Percentiles rank a stretch among this genome's conserved stretches.
Conservation (phyloP, 2,797 vertebrate species). For the Enteromius anoplus region DNA sequence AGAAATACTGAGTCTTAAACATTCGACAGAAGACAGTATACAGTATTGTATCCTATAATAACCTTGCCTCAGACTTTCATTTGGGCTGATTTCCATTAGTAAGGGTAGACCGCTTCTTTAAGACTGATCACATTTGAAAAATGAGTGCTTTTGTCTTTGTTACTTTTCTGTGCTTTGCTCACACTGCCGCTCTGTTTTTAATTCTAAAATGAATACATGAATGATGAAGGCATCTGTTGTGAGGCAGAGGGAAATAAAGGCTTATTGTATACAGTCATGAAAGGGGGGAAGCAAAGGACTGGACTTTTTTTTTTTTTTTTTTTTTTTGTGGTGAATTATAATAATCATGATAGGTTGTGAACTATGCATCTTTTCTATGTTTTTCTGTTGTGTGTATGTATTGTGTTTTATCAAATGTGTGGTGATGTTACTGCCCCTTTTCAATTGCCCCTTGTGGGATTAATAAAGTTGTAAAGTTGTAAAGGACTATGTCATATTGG, state of each 20-base stretch:
- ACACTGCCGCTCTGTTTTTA: slow-evolving; percentile 62
- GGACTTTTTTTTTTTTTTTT: too few relatives aligned
- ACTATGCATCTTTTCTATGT: too few relatives aligned
- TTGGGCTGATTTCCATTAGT: slow-evolving; percentile 43
- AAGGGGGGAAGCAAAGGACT: neutral
- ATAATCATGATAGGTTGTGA: too few relatives aligned
- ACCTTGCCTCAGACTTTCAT: slow-evolving; percentile 52
- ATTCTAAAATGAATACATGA: slow-evolving; percentile 32
- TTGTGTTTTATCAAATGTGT: neutral
- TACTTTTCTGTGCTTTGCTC: slow-evolving; percentile 52
- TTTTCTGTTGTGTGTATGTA: too few relatives aligned
- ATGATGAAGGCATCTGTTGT: slow-evolving; percentile 23
- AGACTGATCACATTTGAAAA: slow-evolving; percentile 57
- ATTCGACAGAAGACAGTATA: neutral
- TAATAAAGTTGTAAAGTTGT: too few relatives aligned
- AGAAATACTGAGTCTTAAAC: neutral
- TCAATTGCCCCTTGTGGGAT: too few relatives aligned
- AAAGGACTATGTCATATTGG: neutral
- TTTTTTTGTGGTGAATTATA: too few relatives aligned
- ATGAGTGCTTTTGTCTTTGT: slow-evolving; percentile 56
- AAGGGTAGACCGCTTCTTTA: slow-evolving; percentile 45
- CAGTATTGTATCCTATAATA: slow-evolving; percentile 20
- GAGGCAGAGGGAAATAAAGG: slow-evolving; percentile 33
- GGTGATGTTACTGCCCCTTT: too few relatives aligned
- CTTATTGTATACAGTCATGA: slow-evolving; percentile 21